Evolutionary conservation across 2,797 vertebrate genomes (phyloP).

Genomic region (Distichodus sexfasciatus): DNA sequence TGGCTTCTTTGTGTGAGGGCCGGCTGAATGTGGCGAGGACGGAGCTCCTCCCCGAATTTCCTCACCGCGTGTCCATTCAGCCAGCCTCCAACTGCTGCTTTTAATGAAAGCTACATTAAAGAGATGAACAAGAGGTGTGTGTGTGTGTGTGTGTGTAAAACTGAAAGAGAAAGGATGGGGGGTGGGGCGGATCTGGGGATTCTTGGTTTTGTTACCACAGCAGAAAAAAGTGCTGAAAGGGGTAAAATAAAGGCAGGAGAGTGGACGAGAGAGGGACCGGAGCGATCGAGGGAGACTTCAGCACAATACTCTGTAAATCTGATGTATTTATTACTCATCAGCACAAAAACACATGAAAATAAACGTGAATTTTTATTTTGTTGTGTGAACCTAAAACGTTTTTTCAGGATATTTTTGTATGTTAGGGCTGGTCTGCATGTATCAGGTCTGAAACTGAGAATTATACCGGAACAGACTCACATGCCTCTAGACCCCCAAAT

Average conservation of each 20-base stretch:
- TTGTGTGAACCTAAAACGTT: no score
- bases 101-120: conserved; percentile 74
- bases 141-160: conserved; percentile 27
- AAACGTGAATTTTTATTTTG: no score
- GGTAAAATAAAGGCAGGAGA: conserved; percentile 65
- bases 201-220: conserved; percentile 72
- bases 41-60: conserved; percentile 40
- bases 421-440: no score
- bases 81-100: conserved; percentile 63
- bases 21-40: conserved; percentile 56
- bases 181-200: conserved; percentile 59
- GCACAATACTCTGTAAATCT: no score
- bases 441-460: no score
- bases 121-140: conserved; percentile 54
- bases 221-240: conserved; percentile 79
- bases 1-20: conserved; percentile 65
- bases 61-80: conserved; percentile 56
- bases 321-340: no score
- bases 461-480: no score
- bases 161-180: conserved; percentile 35
- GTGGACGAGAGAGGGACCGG: conserved; percentile 52
- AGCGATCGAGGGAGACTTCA: no score
- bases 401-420: conserved; percentile 54
- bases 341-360: no score
- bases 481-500: no score